phyloP scores from a whole-genome alignment of 2,888 invertebrate genomes.

The Carabus problematicus region DNA sequence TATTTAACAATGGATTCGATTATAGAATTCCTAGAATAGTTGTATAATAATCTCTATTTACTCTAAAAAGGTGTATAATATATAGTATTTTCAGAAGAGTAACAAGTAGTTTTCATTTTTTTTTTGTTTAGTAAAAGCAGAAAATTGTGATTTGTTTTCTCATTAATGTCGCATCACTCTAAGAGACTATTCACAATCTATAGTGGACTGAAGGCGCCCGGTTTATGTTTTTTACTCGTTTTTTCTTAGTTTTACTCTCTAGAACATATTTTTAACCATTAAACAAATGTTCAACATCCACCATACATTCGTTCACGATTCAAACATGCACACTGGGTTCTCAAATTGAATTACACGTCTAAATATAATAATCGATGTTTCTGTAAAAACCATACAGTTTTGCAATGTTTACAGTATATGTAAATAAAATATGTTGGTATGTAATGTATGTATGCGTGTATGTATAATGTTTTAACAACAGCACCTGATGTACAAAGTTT shows the following conservation, averaged over 20 bases:
- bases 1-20: conserved; percentile 43
- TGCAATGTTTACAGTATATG: too few relatives aligned
- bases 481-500: too few relatives aligned
- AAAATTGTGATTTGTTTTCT: conserved; percentile 40
- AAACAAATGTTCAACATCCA: conserved; percentile 33
- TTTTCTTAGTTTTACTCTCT: conserved; percentile 33
- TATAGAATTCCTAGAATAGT: conserved; percentile 42
- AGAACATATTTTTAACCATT: conserved; percentile 35
- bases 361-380: conserved; percentile 41
- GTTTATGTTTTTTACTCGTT: conserved; percentile 25
- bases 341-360: conserved; percentile 35
- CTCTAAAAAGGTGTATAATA: conserved; percentile 43
- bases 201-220: conserved; percentile 44
- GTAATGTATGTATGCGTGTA: too few relatives aligned
- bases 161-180: conserved; percentile 38
- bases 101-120: conserved; percentile 37
- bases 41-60: conserved; percentile 43
- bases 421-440: too few relatives aligned
- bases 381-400: not conserved
- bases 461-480: too few relatives aligned
- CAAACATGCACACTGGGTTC: conserved; percentile 24
- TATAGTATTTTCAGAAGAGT: conserved; percentile 42
- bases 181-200: conserved; percentile 47
- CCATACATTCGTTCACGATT: conserved; percentile 18
- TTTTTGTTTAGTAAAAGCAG: conserved; percentile 38